A percentile compares a stretch with the other conserved stretches of the same genome.
phyloP scores from a whole-genome alignment of 1,140 invertebrate genomes.

The Tribolium castaneum region DNA sequence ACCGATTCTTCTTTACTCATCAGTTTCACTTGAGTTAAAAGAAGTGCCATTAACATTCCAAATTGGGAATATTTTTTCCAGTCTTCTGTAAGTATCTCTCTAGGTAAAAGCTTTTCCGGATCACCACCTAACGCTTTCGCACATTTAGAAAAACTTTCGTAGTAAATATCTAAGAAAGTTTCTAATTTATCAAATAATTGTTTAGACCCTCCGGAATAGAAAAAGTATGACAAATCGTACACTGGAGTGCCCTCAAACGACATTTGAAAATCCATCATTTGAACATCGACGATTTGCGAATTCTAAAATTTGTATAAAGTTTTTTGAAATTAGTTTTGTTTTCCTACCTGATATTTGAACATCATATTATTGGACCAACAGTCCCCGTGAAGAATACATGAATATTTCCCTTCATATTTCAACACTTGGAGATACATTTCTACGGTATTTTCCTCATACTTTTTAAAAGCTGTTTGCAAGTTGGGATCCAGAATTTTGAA shows the following conservation, averaged over 20 bases:
- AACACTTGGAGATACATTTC: constrained; percentile 18
- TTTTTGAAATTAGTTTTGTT: background rate
- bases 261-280: constrained; percentile 62
- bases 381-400: constrained; percentile 63
- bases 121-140: constrained; percentile 62
- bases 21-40: constrained; percentile 57
- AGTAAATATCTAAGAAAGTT: constrained; percentile 68
- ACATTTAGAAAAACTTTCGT: constrained; percentile 64
- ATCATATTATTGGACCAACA: constrained; percentile 67
- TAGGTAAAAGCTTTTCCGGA: constrained; percentile 65
- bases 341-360: constrained; percentile 60
- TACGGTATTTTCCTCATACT: background rate
- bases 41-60: constrained; percentile 57
- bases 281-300: constrained; percentile 64
- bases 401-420: constrained; percentile 38
- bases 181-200: constrained; percentile 65
- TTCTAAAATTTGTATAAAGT: background rate
- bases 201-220: constrained; percentile 68
- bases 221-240: constrained; percentile 67
- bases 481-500: constrained; percentile 19
- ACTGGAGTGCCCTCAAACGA: constrained; percentile 66
- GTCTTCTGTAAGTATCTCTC: constrained; percentile 58
- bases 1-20: background rate
- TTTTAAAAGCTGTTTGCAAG: constrained; percentile 38
- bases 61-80: constrained; percentile 60